Conservation (phyloP, 2,113 vertebrate species). For the Varanus salvator region DNA sequence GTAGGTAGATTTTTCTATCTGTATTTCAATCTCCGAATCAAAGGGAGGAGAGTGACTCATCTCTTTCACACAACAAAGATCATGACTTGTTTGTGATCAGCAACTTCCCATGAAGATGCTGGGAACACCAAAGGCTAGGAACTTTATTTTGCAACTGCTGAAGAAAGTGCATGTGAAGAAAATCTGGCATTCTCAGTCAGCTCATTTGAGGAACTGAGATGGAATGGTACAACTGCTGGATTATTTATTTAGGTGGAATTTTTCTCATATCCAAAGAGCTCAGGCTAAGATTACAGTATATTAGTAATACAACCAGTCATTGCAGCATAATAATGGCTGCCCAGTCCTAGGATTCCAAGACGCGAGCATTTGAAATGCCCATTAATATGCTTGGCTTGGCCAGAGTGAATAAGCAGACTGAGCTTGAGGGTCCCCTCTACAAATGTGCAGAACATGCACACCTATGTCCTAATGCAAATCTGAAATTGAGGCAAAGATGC, state of each 20-base stretch:
- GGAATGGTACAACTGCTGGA: neutral
- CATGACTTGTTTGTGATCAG: neutral
- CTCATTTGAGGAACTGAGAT: neutral
- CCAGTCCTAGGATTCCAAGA: neutral
- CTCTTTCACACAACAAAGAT: neutral
- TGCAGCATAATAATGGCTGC: neutral
- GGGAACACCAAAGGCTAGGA: neutral
- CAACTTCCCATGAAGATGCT: neutral
- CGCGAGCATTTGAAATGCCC: neutral
- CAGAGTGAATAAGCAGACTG: too few species aligned
- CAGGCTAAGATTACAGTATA: neutral
- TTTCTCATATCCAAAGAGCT: neutral
- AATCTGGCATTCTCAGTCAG: neutral
- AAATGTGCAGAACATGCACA: neutral
- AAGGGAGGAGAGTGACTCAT: neutral
- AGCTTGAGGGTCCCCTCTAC: neutral
- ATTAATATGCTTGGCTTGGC: neutral
- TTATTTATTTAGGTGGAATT: neutral
- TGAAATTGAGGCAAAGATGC: neutral
- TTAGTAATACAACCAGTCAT: neutral
- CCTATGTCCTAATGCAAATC: neutral
- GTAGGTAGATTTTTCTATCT: neutral
- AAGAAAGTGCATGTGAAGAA: neutral
- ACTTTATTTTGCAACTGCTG: neutral
- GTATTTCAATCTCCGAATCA: neutral